Conservation (phyloP, 2,113 vertebrate species). For the Trogon surrucura region DNA sequence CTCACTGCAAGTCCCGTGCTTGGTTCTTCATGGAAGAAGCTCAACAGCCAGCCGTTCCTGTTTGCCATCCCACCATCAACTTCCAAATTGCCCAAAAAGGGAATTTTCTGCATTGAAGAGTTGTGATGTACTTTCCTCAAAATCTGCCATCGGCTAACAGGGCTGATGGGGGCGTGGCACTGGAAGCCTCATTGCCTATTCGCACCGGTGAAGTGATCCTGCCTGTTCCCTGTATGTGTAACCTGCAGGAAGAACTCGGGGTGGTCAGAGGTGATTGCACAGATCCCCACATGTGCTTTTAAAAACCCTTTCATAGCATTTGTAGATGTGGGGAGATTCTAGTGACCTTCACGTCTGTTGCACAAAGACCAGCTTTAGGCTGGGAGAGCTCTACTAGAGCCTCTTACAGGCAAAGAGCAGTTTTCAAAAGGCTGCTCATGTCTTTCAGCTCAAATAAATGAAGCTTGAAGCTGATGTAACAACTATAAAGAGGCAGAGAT, state of each 20-base stretch:
- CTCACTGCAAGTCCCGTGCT: not conserved
- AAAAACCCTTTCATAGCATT: not conserved
- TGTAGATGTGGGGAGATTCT: not conserved
- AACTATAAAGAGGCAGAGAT: not conserved
- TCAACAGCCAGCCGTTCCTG: not conserved
- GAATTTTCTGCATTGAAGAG: not conserved
- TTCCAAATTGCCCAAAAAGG: not conserved
- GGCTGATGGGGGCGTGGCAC: accelerated
- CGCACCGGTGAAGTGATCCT: not conserved
- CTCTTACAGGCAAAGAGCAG: not conserved
- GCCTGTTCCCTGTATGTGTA: accelerated
- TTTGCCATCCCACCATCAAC: not conserved
- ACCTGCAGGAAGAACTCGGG: not conserved
- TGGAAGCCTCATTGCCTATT: not conserved
- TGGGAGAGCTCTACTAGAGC: not conserved
- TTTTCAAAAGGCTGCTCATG: not conserved
- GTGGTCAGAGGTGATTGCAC: not conserved
- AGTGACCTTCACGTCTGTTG: not conserved
- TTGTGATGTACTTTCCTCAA: not conserved
- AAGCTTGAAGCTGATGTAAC: not conserved
- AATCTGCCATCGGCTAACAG: not conserved
- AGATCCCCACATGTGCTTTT: not conserved
- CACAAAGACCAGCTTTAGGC: not conserved
- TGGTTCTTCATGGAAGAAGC: not conserved
- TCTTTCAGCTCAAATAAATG: not conserved